Evolutionary conservation across 2,797 vertebrate species (phyloP).

Genomic region (Hipposideros larvatus): DNA sequence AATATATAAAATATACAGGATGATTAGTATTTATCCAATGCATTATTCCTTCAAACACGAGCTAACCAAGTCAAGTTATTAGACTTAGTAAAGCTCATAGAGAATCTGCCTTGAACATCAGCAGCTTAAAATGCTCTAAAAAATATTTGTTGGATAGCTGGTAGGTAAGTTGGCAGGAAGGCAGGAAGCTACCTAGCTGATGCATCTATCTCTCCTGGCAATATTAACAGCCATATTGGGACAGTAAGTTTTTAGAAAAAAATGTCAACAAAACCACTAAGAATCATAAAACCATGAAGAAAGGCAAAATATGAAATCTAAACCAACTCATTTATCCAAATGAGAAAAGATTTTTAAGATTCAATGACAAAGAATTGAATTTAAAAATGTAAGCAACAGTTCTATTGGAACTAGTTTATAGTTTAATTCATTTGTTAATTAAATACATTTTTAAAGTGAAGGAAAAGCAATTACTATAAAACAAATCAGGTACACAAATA

Average conservation of each 20-base stretch:
- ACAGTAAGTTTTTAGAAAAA: not conserved
- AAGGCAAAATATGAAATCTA: conserved; percentile 51
- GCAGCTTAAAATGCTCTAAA: not conserved
- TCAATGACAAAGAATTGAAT: not conserved
- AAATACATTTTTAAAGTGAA: conserved; percentile 43
- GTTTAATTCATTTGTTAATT: conserved; percentile 15
- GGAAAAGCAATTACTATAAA: conserved; percentile 31
- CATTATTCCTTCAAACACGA: not conserved
- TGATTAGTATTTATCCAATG: not conserved
- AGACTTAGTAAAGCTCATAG: not conserved
- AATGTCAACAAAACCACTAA: not conserved
- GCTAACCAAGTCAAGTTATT: not conserved
- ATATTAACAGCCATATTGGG: not conserved
- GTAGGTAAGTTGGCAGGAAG: not conserved
- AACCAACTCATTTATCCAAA: not conserved
- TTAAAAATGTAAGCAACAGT: conserved; percentile 37
- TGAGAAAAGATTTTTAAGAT: not conserved
- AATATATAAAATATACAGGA: not conserved
- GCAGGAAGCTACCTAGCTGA: not conserved
- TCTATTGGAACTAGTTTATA: not conserved
- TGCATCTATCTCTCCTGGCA: not conserved
- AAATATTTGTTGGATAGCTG: not conserved
- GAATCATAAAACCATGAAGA: not conserved
- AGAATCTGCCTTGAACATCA: not conserved
- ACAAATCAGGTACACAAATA: not conserved